Evolutionary conservation across 2,888 invertebrate species (phyloP).

Genomic region (Pristionchus maxplancki): DNA sequence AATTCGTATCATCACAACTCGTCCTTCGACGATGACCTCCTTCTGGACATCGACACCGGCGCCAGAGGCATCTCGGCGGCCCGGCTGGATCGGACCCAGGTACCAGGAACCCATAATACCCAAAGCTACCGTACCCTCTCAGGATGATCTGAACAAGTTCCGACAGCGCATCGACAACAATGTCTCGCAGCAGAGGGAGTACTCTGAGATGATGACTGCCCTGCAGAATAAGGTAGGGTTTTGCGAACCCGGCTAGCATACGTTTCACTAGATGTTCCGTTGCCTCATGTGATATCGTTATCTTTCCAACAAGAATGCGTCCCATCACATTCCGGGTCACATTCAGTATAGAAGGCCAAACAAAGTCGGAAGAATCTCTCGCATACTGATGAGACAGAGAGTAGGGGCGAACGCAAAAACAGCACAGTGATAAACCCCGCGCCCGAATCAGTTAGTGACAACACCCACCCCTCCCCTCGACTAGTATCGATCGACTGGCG

Average conservation of each 20-base stretch:
- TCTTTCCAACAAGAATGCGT: background rate
- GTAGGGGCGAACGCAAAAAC: background rate
- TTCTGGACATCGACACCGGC: constrained; percentile 66
- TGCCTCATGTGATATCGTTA: background rate
- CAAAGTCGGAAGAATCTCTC: background rate
- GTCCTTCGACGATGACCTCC: constrained; percentile 72
- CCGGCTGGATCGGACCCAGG: constrained; percentile 73
- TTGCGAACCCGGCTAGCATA: background rate
- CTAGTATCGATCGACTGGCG: background rate
- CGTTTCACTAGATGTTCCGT: too few relatives aligned
- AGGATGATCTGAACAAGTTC: constrained; percentile 76
- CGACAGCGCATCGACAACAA: constrained; percentile 75
- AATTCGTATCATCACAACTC: constrained; percentile 73
- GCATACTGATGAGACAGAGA: constrained; percentile 37
- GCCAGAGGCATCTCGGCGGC: constrained; percentile 65
- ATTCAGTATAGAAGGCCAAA: background rate
- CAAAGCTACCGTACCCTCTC: constrained; percentile 1
- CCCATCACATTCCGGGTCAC: background rate
- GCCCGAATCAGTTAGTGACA: constrained; percentile 24
- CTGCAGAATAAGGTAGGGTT: constrained; percentile 76
- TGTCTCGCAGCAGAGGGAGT: constrained; percentile 76
- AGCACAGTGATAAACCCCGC: constrained; percentile 25
- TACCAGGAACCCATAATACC: constrained; percentile 39
- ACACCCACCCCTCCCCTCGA: background rate
- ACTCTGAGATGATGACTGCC: constrained; percentile 74